phyloP scores from a whole-genome alignment of 1,140 invertebrate genomes.

The Psilanteris sp. region DNA sequence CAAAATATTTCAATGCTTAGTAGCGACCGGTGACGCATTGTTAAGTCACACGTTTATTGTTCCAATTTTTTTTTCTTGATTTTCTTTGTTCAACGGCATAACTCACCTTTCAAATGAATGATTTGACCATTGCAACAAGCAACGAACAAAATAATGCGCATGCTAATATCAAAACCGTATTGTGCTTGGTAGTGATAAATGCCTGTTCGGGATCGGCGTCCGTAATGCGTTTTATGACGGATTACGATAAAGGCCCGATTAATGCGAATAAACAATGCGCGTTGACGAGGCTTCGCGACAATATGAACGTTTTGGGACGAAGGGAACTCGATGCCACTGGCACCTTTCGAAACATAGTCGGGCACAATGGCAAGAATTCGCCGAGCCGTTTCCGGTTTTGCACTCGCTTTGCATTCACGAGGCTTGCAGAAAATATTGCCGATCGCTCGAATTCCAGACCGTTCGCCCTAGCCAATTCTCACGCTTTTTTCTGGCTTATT shows the following conservation, averaged over 20 bases:
- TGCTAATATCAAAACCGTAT: slow-evolving; percentile 1
- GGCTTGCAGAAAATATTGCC: slow-evolving; percentile 55
- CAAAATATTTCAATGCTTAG: slow-evolving; percentile 33
- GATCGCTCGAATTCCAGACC: slow-evolving; percentile 56
- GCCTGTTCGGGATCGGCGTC: too few species aligned
- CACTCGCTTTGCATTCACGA: slow-evolving; percentile 40
- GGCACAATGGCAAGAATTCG: slow-evolving; percentile 34
- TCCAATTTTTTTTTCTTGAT: slow-evolving; percentile 8
- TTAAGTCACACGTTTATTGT: slow-evolving; percentile 19
- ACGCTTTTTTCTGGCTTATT: slow-evolving; percentile 17
- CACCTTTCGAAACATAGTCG: too few species aligned
- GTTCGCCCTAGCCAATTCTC: slow-evolving; percentile 15
- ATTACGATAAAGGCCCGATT: too few species aligned
- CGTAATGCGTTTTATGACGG: neutral
- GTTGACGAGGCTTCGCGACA: neutral
- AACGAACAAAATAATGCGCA: neutral
- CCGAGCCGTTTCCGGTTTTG: slow-evolving; percentile 62
- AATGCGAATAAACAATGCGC: too few species aligned
- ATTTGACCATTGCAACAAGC: slow-evolving; percentile 1
- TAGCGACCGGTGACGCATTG: slow-evolving; percentile 23
- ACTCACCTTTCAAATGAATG: slow-evolving; percentile 10
- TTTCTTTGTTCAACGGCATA: slow-evolving; percentile 19
- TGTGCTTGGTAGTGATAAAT: neutral
- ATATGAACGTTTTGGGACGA: neutral
- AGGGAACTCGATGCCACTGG: too few species aligned